These are phyloP conservation scores for Drosophila ambigua DNA, from an alignment of 1,140 invertebrate genomes.

Conservation along the genomic window DNA sequence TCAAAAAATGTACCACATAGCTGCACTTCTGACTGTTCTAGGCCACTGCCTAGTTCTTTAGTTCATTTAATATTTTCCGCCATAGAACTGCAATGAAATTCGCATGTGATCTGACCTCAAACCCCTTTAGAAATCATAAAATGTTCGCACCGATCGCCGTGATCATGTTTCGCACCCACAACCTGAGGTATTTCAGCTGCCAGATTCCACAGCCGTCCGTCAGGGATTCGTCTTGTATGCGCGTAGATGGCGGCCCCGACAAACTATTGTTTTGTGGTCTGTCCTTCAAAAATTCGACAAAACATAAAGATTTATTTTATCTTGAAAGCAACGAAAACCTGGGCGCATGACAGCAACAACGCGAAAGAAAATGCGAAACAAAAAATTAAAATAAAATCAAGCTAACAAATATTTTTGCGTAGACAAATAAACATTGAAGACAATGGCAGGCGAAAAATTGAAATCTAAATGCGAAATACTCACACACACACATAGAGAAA, in stretches of 20 bases:
- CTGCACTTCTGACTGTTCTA: no score
- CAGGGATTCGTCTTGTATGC: constrained; percentile 26
- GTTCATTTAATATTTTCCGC: not conserved
- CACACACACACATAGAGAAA: constrained; percentile 52
- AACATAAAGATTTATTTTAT: constrained; percentile 48
- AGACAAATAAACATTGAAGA: constrained; percentile 65
- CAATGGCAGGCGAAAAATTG: constrained; percentile 60
- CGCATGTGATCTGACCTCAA: constrained; percentile 4
- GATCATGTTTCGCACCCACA: constrained; percentile 66
- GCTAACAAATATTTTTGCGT: constrained; percentile 62
- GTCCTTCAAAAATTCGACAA: constrained; percentile 65
- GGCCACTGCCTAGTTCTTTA: no score
- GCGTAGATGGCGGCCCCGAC: constrained; percentile 35
- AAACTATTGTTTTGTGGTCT: constrained; percentile 58
- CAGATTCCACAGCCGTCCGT: constrained; percentile 23
- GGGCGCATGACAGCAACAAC: constrained; percentile 69
- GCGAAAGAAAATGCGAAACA: constrained; percentile 24
- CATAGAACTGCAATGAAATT: not conserved
- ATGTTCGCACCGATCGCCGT: constrained; percentile 2
- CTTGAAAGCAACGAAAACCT: constrained; percentile 51
- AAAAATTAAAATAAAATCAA: constrained; percentile 24
- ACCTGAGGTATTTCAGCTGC: constrained; percentile 43
- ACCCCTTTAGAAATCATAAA: not conserved
- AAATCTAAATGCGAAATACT: constrained; percentile 76
- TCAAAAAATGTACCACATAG: no score